Conservation (phyloP, 2,888 invertebrate genomes). For the Drosophila peninsularis region DNA sequence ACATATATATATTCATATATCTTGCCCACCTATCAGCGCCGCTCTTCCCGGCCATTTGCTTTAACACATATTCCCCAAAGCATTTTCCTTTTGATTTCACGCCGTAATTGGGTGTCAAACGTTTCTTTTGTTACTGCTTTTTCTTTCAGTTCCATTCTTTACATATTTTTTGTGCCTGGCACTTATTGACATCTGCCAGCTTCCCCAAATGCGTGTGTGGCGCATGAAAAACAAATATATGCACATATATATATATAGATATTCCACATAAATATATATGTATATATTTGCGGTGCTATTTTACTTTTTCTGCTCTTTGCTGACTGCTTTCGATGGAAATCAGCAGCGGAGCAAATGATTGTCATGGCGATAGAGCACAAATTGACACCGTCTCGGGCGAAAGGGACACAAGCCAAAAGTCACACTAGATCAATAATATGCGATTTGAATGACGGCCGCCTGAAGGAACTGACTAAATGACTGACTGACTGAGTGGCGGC, state of each 20-base stretch:
- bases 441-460: constrained; percentile 63
- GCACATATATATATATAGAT: constrained; percentile 20
- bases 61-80: constrained; percentile 52
- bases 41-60: constrained; percentile 7
- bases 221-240: constrained; percentile 23
- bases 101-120: constrained; percentile 79
- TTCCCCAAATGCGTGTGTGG: constrained; percentile 33
- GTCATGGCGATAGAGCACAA: constrained; percentile 72
- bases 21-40: neutral
- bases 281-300: constrained; percentile 34
- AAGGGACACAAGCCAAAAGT: constrained; percentile 37
- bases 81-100: constrained; percentile 77
- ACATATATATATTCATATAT: neutral
- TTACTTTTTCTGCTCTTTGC: constrained; percentile 22
- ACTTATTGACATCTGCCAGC: constrained; percentile 78
- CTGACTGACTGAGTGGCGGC: constrained; percentile 8
- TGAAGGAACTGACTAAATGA: constrained; percentile 13
- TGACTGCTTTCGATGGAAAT: constrained; percentile 69
- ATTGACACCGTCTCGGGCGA: constrained; percentile 50
- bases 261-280: constrained; percentile 13
- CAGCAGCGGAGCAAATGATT: constrained; percentile 66
- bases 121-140: constrained; percentile 70
- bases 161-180: constrained; percentile 50
- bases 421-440: constrained; percentile 74
- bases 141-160: constrained; percentile 37